A percentile compares a stretch with the other conserved stretches of the same genome.
Conservation (phyloP, 2,113 vertebrate genomes). For the Petroica traversi region DNA sequence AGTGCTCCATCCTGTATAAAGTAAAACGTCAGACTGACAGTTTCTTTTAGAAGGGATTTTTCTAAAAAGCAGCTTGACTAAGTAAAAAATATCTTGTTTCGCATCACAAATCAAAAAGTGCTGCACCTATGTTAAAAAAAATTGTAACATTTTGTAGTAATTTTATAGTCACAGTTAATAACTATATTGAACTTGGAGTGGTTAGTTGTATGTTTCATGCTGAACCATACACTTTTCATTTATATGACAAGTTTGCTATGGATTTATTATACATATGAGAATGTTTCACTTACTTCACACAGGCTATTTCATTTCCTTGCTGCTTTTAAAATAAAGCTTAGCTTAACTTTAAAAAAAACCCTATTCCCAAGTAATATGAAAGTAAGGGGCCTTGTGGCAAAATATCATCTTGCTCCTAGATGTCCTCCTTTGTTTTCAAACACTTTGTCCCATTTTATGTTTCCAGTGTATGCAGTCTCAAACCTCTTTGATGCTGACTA, state of each 20-base stretch:
- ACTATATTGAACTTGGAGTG: background rate
- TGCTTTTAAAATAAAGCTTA: background rate
- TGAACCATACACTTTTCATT: background rate
- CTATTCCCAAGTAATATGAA: background rate
- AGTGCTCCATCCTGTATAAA: background rate
- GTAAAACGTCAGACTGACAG: conserved; percentile 37
- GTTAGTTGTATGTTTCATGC: background rate
- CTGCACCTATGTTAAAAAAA: conserved; percentile 1
- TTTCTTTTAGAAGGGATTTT: conserved; percentile 52
- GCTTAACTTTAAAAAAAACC: background rate
- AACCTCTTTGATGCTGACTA: conserved; percentile 58
- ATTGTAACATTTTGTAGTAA: background rate
- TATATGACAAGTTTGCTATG: background rate
- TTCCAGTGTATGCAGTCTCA: conserved; percentile 20
- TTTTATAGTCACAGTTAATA: conserved; percentile 12
- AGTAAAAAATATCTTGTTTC: conserved; percentile 58
- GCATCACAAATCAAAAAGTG: conserved; percentile 39
- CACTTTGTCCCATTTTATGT: conserved; percentile 29
- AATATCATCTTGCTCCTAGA: conserved; percentile 1
- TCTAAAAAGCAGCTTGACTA: conserved; percentile 51
- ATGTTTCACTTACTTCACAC: background rate
- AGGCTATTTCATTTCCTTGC: background rate
- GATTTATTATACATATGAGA: background rate
- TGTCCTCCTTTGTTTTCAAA: conserved; percentile 50
- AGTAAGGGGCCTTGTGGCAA: background rate